Evolutionary conservation across 2,797 vertebrate species (phyloP), one percentile per base, ranked within the genome.

Genomic region (Coracias cyanogaster): DNA sequence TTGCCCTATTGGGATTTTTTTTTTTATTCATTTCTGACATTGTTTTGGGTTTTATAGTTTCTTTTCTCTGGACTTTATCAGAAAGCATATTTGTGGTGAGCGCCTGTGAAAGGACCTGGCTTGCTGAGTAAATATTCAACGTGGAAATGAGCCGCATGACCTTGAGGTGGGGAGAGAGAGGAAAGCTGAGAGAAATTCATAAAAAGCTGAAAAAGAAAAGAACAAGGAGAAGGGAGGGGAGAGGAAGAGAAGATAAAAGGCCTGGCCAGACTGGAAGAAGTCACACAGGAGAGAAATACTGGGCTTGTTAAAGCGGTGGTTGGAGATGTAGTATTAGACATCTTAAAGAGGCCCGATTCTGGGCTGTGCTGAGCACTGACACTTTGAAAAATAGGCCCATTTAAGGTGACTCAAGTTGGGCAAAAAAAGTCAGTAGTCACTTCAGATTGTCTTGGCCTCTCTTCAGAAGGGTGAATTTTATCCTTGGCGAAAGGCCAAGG

Each of bases 1-100:
- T 81, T 70, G 7, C 67, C 66, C 70, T 48, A 24, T 16, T 78
- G 45, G 6, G n/a, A 31, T 61, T 85, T 73, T 46, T 60, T 67
- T 28, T 33, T 28, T 5, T 93, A 58, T 58, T 58, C 21, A 72
- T 96, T 95, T 97, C 91, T 97, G 93, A 71, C 91, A 45, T 90
- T 97, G 97, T 96, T 98, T 96, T 84, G 92, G 92, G 76, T 93
- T 90, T 94, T 96, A 83, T 81, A 96, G 96, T 97, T 97, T 96
- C 93, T 96, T 97, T 97, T 96, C 96, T 92, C 87, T 39, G 20
- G 93, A 93, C 97, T 98, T 98, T 98, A 98, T 98, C 98, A 97
- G 97, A 97, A 97, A 95, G 95, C 97, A 98, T 98, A 99, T 99
- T 99, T 99, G 98, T 99, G 98, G 98, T 98, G 99, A 99, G 99